A percentile compares a stretch with the other conserved stretches of the same genome.
phyloP scores from a whole-genome alignment of 2,797 vertebrate species.

The Scomberomorus guttatus region DNA sequence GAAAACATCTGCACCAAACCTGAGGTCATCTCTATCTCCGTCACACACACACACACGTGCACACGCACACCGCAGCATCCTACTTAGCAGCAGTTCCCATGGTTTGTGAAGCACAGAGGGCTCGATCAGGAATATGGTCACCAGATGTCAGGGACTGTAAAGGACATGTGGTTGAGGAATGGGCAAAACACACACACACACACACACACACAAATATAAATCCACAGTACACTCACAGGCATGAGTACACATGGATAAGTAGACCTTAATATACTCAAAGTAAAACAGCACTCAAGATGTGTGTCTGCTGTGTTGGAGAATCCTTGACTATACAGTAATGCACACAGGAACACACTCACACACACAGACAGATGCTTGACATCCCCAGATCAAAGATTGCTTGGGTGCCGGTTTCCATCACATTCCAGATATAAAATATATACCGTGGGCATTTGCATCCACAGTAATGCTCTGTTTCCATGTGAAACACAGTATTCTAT shows the following conservation, averaged over 20 bases:
- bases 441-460: not conserved
- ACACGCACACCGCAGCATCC: slow-evolving; percentile 38
- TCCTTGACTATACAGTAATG: not conserved
- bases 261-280: slow-evolving; percentile 17
- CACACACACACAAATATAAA: slow-evolving; percentile 14
- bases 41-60: not conserved
- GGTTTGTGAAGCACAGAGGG: slow-evolving; percentile 47
- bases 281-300: not conserved
- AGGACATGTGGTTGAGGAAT: slow-evolving; percentile 65
- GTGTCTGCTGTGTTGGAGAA: slow-evolving; percentile 4
- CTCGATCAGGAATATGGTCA: slow-evolving; percentile 49
- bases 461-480: not conserved
- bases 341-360: not conserved
- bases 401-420: slow-evolving; percentile 11
- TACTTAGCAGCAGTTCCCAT: slow-evolving; percentile 69
- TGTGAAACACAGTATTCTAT: not conserved
- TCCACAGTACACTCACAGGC: slow-evolving; percentile 19
- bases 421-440: slow-evolving; percentile 1
- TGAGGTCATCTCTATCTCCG: slow-evolving; percentile 40
- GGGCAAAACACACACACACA: slow-evolving; percentile 40
- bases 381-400: slow-evolving; percentile 24
- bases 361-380: slow-evolving; percentile 22
- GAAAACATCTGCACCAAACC: slow-evolving; percentile 55
- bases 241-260: slow-evolving; percentile 31
- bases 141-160: slow-evolving; percentile 71